Conservation (phyloP, 30 jellyfish, hydroid and myxozoan genomes). For the Turritopsis dohrnii region DNA sequence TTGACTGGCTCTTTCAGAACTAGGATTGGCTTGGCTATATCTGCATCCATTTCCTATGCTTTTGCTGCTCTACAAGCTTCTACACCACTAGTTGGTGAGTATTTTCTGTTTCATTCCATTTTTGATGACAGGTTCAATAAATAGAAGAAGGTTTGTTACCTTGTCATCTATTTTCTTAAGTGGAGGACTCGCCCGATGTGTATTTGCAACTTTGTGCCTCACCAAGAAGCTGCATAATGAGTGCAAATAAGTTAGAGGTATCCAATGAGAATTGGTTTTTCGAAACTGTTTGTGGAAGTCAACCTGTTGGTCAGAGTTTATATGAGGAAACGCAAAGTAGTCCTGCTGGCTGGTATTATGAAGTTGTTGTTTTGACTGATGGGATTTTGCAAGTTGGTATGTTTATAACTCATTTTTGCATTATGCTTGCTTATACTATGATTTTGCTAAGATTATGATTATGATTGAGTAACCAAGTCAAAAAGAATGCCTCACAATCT, state of each 20-base stretch:
- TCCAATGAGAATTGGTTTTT: conserved; percentile 78
- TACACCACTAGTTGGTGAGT: neutral
- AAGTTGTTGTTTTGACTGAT: conserved; percentile 56
- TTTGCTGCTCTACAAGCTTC: neutral
- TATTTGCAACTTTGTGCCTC: neutral
- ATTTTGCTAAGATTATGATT: neutral
- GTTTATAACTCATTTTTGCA: no score
- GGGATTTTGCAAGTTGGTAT: conserved; percentile 88
- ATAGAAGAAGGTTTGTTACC: no score
- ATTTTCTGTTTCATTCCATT: neutral
- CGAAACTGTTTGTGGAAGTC: conserved; percentile 60
- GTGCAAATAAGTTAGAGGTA: conserved; percentile 45
- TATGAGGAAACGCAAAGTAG: neutral
- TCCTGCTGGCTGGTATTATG: conserved; percentile 80
- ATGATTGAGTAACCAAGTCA: neutral
- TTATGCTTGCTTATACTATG: neutral
- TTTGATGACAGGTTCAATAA: no score
- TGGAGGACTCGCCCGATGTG: neutral
- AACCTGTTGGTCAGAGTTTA: conserved; percentile 18
- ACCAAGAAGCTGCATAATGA: conserved; percentile 44
- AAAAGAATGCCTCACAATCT: neutral
- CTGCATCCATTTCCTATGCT: neutral
- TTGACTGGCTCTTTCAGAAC: conserved; percentile 8
- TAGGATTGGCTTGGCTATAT: conserved; percentile 17
- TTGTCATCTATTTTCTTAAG: neutral